Conservation (phyloP, 2,113 vertebrate genomes). For the Bubo bubo region DNA sequence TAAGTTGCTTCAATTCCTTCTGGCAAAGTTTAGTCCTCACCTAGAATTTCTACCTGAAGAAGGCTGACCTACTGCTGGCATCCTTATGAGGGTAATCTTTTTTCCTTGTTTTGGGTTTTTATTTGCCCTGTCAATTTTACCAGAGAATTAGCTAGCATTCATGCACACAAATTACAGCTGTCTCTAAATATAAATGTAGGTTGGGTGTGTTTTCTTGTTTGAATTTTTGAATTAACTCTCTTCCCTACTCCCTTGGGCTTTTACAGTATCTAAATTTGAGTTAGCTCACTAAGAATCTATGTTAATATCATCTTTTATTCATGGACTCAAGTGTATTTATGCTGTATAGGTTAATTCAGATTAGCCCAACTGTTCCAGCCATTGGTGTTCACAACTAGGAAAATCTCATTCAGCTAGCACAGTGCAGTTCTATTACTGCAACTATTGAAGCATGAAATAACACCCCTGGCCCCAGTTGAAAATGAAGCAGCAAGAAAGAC, state of each 20-base stretch:
- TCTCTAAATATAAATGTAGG: not conserved
- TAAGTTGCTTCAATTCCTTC: not conserved
- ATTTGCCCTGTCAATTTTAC: not conserved
- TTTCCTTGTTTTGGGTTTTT: not conserved
- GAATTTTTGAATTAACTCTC: constrained; percentile 6
- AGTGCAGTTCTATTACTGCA: constrained; percentile 39
- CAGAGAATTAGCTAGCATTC: not conserved
- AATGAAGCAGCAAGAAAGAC: not conserved
- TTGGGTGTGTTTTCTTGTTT: not conserved
- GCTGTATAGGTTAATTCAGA: constrained; percentile 57
- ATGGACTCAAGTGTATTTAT: constrained; percentile 18
- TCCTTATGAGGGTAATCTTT: not conserved
- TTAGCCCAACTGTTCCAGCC: constrained; percentile 33
- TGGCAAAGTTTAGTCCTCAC: not conserved
- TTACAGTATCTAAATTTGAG: constrained; percentile 5
- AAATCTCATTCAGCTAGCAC: constrained; percentile 45
- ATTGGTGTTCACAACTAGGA: constrained; percentile 41
- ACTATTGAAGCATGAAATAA: constrained; percentile 39
- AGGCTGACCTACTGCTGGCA: not conserved
- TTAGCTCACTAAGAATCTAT: constrained; percentile 21
- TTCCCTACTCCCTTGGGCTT: not conserved
- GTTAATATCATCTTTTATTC: constrained; percentile 52
- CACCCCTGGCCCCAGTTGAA: not conserved
- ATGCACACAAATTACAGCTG: not conserved
- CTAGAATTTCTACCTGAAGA: not conserved